Evolutionary conservation across 2,888 invertebrate genomes (phyloP).

Genomic region (Heliconius cydno): DNA sequence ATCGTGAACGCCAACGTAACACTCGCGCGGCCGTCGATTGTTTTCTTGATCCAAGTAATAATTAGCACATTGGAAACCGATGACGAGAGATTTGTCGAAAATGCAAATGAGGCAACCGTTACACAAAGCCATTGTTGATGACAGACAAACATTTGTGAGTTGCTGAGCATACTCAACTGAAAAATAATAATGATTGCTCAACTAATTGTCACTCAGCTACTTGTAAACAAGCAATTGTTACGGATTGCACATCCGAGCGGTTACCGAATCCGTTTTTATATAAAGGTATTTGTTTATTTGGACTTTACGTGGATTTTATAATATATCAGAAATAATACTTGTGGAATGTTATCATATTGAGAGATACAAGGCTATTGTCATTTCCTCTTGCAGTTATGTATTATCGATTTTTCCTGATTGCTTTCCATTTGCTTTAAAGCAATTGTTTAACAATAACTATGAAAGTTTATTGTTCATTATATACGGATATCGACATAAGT

Average conservation of each 20-base stretch:
- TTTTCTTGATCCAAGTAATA: slow-evolving; percentile 55
- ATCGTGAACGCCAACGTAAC: slow-evolving; percentile 46
- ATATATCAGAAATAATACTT: slow-evolving; percentile 10
- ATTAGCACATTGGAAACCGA: slow-evolving; percentile 54
- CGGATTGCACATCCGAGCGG: slow-evolving; percentile 61
- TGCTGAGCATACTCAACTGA: slow-evolving; percentile 67
- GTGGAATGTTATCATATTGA: slow-evolving; percentile 29
- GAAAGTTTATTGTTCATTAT: neutral
- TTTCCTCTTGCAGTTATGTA: slow-evolving; percentile 1
- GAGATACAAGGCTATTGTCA: slow-evolving; percentile 32
- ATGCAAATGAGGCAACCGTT: slow-evolving; percentile 61
- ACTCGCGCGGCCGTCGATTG: slow-evolving; percentile 49
- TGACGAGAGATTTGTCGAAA: slow-evolving; percentile 57
- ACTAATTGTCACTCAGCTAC: slow-evolving; percentile 63
- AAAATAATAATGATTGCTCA: slow-evolving; percentile 69
- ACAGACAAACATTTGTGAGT: slow-evolving; percentile 59
- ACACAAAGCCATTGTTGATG: slow-evolving; percentile 63
- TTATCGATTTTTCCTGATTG: neutral
- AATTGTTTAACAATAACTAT: neutral
- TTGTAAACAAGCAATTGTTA: slow-evolving; percentile 72
- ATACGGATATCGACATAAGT: neutral
- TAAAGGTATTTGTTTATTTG: slow-evolving; percentile 46
- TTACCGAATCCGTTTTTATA: slow-evolving; percentile 46
- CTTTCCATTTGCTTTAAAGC: neutral
- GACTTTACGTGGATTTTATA: slow-evolving; percentile 21